A percentile compares a stretch with the other conserved stretches of the same genome.
These are phyloP conservation scores for Lepus europaeus DNA, from an alignment of 2,113 vertebrate species.

Conservation along the genomic window DNA sequence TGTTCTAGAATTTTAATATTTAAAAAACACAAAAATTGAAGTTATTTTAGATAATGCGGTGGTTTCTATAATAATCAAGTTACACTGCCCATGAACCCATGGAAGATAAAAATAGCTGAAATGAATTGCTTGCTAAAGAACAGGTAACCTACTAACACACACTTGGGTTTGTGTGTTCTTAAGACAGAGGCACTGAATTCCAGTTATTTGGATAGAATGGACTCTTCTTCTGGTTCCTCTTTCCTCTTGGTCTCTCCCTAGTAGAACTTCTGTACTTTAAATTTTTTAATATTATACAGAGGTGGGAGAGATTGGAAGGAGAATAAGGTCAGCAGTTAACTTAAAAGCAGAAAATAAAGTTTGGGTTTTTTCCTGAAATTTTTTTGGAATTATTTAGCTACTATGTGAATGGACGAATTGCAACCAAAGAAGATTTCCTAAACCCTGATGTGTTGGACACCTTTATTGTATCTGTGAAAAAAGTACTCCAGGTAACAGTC, in stretches of 20 bases:
- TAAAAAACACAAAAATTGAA: background rate
- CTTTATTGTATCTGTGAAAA: conserved; percentile 86
- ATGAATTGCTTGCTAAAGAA: background rate
- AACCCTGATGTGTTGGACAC: conserved; percentile 93
- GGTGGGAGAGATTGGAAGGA: background rate
- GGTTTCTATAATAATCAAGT: background rate
- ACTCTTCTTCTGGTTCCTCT: background rate
- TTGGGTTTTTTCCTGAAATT: background rate
- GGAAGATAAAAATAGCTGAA: background rate
- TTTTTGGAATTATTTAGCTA: conserved; percentile 89
- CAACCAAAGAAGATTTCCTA: conserved; percentile 94
- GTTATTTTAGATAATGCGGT: conserved; percentile 11
- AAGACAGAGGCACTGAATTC: background rate
- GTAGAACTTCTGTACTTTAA: background rate
- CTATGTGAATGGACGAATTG: conserved; percentile 93
- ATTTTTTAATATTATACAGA: background rate
- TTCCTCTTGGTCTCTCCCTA: background rate
- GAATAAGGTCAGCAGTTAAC: background rate
- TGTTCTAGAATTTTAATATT: conserved; percentile 20
- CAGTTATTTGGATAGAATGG: background rate
- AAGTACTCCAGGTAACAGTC: conserved; percentile 91
- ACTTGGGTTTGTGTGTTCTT: background rate
- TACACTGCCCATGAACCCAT: background rate
- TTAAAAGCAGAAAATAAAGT: background rate
- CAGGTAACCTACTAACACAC: background rate